Conservation (phyloP, 2,113 vertebrate species). For the Scolopax mira region DNA sequence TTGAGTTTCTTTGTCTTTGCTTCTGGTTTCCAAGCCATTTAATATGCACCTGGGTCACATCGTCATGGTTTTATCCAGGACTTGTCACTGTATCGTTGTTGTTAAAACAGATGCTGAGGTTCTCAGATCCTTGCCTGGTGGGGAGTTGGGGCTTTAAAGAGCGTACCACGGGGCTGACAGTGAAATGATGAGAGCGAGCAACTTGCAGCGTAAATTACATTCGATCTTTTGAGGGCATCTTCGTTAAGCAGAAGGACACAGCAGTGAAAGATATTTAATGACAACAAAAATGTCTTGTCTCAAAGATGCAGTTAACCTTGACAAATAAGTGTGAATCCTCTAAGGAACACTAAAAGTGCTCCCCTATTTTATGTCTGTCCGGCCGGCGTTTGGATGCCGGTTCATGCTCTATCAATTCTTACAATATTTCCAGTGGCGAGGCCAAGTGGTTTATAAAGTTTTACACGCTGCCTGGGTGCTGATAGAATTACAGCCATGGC, state of each 20-base stretch:
- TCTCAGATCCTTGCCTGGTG: not conserved
- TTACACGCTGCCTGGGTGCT: not conserved
- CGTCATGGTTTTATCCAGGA: not conserved
- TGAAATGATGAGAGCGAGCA: not conserved
- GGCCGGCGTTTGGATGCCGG: not conserved
- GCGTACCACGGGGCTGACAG: not conserved
- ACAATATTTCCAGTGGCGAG: not conserved
- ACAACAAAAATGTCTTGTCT: conserved; percentile 30
- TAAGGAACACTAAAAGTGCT: conserved; percentile 41
- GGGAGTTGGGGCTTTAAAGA: not conserved
- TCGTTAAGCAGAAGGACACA: conserved; percentile 42
- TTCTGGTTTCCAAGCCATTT: not conserved
- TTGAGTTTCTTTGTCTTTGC: not conserved
- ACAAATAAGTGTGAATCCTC: conserved; percentile 18
- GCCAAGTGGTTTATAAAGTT: conserved; percentile 47
- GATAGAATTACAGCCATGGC: not conserved
- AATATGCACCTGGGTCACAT: not conserved
- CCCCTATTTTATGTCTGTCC: conserved; percentile 30
- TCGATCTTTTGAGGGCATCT: conserved; percentile 20
- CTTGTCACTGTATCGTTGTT: not conserved
- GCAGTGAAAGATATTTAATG: conserved; percentile 30
- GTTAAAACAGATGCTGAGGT: not conserved
- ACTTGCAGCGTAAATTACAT: not conserved
- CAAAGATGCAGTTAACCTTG: conserved; percentile 63
- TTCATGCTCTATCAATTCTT: conserved; percentile 16